Base-by-base conservation (phyloP, 2,113 vertebrate genomes). In the Alosa alosa region DNA sequence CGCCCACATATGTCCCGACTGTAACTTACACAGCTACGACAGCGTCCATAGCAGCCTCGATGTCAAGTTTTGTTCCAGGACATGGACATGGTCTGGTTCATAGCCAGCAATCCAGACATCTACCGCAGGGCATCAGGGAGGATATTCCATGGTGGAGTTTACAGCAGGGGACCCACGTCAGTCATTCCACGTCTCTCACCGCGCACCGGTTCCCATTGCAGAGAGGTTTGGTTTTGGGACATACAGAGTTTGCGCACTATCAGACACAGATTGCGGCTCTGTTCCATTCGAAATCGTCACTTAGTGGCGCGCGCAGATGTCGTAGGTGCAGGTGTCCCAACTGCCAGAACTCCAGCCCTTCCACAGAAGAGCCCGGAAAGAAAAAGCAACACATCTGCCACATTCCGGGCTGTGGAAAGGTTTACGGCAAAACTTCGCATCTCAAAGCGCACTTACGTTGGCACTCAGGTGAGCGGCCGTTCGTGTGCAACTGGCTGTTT, bases 401-500 rank as follows among this genome's bases (percentile, higher is more conserved):
- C 93, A 97, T 99, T 72, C 97, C 97, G 0, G 97, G 97, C 86
- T 99, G 97, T 82, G 97, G 97, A n/a, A 98, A 98, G 84, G 97
- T 96, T 0, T 98, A 98, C 3, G 97, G 96, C 90, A 99, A 98
- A 90, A 98, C 97, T 20, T 98, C 97, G 20, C 97, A 98, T 88
- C 96, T 99, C 88, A 99, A 99, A 87, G 97, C 97, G 4, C 97
- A 99, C 91, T 95, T 99, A 82, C 95, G 97, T 8, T 98, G 97
- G 97, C 97, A 99, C 94, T 98, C 96, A 81, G 97, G 97, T 0
- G 97, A 99, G 91, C 95, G 97, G 2, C 97, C 97, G 0, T 99
- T 98, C 55, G 97, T 98, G 90, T 98, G 97, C 95, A 99, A 97
- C 93, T 98, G 97, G 97, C 96, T 99, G 0, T 98, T 99, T 93